These are phyloP conservation scores for Heteractis magnifica DNA, from an alignment of 92 coral and sea anemone genomes.

Conservation along the genomic window DNA sequence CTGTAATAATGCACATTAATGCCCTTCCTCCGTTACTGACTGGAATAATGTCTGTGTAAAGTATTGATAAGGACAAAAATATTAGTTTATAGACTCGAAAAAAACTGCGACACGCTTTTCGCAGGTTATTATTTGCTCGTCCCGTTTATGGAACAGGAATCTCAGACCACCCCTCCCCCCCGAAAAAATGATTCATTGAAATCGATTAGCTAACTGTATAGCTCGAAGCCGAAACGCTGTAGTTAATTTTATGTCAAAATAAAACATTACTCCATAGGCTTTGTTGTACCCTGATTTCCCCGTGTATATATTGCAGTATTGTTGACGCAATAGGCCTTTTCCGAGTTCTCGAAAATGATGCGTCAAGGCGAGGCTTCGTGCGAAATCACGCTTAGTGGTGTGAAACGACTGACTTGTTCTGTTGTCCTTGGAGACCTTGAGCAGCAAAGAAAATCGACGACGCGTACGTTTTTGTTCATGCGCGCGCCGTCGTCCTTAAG, in stretches of 20 bases:
- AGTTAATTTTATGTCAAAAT: conserved; percentile 95
- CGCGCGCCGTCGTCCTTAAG: no score
- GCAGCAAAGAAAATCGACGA: no score
- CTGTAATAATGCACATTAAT: conserved; percentile 22
- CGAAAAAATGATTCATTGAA: conserved; percentile 66
- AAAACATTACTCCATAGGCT: conserved; percentile 86
- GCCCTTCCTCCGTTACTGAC: conserved; percentile 24
- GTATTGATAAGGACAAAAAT: conserved; percentile 16
- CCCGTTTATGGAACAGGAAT: conserved; percentile 42
- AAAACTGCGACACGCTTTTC: conserved; percentile 12
- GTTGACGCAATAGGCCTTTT: no score
- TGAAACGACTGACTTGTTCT: no score
- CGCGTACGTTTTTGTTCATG: no score
- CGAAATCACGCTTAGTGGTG: no score
- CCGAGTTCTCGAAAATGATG: no score
- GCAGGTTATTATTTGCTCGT: conserved; percentile 41
- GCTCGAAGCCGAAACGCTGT: conserved; percentile 87
- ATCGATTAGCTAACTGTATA: conserved; percentile 72
- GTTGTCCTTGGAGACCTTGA: no score
- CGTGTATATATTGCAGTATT: no score
- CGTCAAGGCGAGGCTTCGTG: no score
- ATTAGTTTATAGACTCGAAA: conserved; percentile 35
- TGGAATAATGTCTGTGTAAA: conserved; percentile 11
- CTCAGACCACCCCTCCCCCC: conserved; percentile 20
- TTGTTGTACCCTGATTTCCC: conserved; percentile 26